phyloP scores from a whole-genome alignment of 2,113 vertebrate species.

The Paradoxurus hermaphroditus region DNA sequence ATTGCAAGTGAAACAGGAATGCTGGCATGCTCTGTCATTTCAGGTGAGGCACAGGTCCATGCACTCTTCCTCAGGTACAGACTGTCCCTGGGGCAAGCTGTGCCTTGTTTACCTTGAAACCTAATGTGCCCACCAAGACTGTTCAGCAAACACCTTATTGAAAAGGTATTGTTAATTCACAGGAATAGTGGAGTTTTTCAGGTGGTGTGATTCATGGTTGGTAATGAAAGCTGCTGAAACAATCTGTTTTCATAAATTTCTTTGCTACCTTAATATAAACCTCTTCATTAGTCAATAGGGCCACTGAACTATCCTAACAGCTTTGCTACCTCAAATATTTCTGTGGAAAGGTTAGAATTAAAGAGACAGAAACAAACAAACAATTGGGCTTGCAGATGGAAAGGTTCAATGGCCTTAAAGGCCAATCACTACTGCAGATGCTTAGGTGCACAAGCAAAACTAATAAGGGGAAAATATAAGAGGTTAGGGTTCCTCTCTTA shows the following conservation, averaged over 20 bases:
- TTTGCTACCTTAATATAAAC: not conserved
- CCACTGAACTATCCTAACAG: not conserved
- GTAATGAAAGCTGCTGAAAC: not conserved
- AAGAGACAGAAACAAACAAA: conserved; percentile 8
- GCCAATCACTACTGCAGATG: not conserved
- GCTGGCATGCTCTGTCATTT: not conserved
- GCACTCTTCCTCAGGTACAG: not conserved
- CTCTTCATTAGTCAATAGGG: conserved; percentile 4
- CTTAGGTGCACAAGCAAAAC: not conserved
- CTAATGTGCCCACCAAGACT: not conserved
- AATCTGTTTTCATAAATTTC: conserved; percentile 19
- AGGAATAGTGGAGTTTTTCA: not conserved
- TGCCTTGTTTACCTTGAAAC: not conserved
- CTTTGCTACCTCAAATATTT: conserved; percentile 33
- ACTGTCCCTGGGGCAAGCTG: not conserved
- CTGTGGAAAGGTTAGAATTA: not conserved
- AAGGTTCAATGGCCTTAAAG: not conserved
- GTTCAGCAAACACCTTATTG: not conserved
- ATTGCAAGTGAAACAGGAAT: not conserved
- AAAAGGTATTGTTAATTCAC: not conserved
- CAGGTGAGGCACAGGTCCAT: not conserved
- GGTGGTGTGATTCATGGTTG: not conserved
- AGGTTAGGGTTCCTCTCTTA: not conserved
- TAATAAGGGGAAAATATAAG: not conserved
- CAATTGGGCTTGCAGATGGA: not conserved